Percentiles rank a stretch among this genome's conserved stretches.
phyloP scores from a whole-genome alignment of 2,888 invertebrate species.

The Cenopis cana region DNA sequence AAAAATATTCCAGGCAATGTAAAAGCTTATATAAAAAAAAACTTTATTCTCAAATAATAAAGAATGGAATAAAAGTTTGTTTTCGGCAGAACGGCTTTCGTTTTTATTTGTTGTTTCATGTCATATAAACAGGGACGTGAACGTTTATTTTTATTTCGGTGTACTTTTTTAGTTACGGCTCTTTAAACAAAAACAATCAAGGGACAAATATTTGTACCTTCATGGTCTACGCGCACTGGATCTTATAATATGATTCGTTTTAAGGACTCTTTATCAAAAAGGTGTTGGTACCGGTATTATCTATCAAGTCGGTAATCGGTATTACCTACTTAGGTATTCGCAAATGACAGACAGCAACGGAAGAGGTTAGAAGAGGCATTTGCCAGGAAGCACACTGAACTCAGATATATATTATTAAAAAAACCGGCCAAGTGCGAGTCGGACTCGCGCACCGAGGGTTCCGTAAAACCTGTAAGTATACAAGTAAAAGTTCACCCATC shows the following conservation, averaged over 20 bases:
- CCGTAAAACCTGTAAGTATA: too few species aligned
- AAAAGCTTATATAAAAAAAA: conserved; percentile 3
- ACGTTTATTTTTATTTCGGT: conserved; percentile 71
- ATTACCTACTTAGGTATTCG: too few species aligned
- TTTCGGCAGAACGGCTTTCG: conserved; percentile 39
- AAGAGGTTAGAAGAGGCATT: too few species aligned
- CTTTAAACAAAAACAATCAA: conserved; percentile 77
- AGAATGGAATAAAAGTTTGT: conserved; percentile 20
- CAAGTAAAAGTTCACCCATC: too few species aligned
- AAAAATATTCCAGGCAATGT: not conserved
- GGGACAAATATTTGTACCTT: conserved; percentile 72
- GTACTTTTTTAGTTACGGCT: conserved; percentile 74
- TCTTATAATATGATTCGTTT: not conserved
- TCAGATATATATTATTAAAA: too few species aligned
- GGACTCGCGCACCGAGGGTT: too few species aligned
- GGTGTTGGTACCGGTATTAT: too few species aligned
- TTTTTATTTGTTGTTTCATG: conserved; percentile 75
- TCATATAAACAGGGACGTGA: conserved; percentile 73
- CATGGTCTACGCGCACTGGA: conserved; percentile 47
- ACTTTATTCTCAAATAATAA: conserved; percentile 13
- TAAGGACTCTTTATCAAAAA: not conserved
- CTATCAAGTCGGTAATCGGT: too few species aligned
- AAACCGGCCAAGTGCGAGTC: too few species aligned
- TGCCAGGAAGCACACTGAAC: too few species aligned
- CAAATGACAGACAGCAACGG: too few species aligned